These are phyloP conservation scores for Oplegnathus fasciatus DNA, from an alignment of 2,113 vertebrate species.

Conservation along the genomic window DNA sequence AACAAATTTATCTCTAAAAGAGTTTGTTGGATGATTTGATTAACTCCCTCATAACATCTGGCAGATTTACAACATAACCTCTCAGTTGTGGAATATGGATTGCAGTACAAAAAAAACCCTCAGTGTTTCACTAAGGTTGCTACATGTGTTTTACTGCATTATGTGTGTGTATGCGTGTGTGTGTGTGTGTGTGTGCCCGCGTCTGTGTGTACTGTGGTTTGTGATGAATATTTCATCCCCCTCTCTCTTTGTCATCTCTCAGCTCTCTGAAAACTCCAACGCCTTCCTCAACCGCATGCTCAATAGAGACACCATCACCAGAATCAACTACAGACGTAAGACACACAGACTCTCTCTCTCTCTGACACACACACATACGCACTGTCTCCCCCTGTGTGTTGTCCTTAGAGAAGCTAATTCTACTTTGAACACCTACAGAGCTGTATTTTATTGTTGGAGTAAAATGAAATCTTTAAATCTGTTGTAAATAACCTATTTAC, in stretches of 20 bases:
- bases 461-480: background rate
- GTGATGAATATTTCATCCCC: conserved; percentile 52
- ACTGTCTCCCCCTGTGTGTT: background rate
- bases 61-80: background rate
- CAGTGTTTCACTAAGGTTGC: background rate
- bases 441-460: background rate
- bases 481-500: background rate
- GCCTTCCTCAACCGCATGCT: conserved; percentile 97
- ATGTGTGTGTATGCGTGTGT: conserved; percentile 5
- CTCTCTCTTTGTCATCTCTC: conserved; percentile 40
- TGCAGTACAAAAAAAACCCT: background rate
- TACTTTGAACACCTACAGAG: background rate
- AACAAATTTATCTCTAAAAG: background rate
- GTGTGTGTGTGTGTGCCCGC: conserved; percentile 5
- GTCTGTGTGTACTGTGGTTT: conserved; percentile 60
- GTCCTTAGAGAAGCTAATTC: background rate
- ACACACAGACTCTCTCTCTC: background rate
- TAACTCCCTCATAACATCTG: background rate
- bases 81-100: background rate
- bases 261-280: conserved; percentile 97
- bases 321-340: conserved; percentile 91
- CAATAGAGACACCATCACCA: conserved; percentile 97
- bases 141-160: background rate
- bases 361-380: background rate
- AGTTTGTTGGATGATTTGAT: background rate